These are phyloP conservation scores for Euphonia xanthogaster DNA, from an alignment of 2,797 vertebrate genomes.

Conservation along the genomic window DNA sequence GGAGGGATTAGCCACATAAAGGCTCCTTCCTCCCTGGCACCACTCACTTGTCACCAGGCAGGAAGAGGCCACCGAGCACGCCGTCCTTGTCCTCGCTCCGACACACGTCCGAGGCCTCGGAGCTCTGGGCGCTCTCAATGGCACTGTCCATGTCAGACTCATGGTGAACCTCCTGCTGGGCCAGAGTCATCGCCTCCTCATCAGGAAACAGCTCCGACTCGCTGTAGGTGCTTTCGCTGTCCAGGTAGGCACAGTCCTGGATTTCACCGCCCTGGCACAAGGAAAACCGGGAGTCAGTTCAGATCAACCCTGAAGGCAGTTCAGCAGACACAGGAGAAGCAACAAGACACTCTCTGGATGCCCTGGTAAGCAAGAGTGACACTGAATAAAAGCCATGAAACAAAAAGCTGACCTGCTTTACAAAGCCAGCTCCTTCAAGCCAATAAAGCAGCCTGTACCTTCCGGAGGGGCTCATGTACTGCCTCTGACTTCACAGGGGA, in stretches of 20 bases:
- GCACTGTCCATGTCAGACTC: slow-evolving; percentile 92
- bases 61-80: slow-evolving; percentile 80
- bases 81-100: slow-evolving; percentile 81
- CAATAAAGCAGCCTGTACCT: not conserved
- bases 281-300: not conserved
- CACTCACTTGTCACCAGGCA: slow-evolving; percentile 89
- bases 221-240: slow-evolving; percentile 78
- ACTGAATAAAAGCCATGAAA: not conserved
- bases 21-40: not conserved
- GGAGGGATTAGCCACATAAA: not conserved
- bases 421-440: not conserved
- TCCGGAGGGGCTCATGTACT: not conserved
- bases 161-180: slow-evolving; percentile 75
- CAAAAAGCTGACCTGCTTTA: not conserved
- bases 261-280: slow-evolving; percentile 76
- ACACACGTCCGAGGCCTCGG: slow-evolving; percentile 81
- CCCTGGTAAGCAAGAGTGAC: not conserved
- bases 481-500: not conserved
- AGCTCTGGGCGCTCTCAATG: slow-evolving; percentile 85
- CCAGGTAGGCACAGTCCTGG: slow-evolving; percentile 75
- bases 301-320: not conserved
- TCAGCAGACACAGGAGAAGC: not conserved
- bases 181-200: slow-evolving; percentile 81
- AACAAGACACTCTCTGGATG: not conserved
- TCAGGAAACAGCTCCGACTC: slow-evolving; percentile 79